phyloP scores from a whole-genome alignment of 1,140 invertebrate species.

The Drosophila tani region DNA sequence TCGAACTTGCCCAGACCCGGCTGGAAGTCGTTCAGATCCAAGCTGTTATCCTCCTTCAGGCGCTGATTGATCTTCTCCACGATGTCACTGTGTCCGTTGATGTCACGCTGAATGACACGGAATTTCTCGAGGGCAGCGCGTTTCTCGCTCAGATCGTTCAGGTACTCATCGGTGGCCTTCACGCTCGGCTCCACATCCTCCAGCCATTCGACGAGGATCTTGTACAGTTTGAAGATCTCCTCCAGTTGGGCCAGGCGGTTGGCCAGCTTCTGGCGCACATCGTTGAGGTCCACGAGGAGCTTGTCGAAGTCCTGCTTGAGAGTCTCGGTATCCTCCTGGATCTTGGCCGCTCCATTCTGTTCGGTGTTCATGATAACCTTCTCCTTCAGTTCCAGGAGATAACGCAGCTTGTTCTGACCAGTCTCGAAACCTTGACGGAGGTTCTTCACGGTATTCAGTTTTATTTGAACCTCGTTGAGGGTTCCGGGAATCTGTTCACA shows the following conservation, averaged over 20 bases:
- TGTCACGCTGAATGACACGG: slow-evolving; percentile 91
- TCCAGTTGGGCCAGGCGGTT: slow-evolving; percentile 91
- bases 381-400: slow-evolving; percentile 95
- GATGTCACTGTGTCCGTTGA: slow-evolving; percentile 90
- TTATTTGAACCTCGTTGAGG: slow-evolving; percentile 92
- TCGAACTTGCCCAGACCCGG: slow-evolving; percentile 90
- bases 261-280: slow-evolving; percentile 90
- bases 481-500: slow-evolving; percentile 91
- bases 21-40: slow-evolving; percentile 89
- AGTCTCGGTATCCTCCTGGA: slow-evolving; percentile 95
- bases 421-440: slow-evolving; percentile 94
- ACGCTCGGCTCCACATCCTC: slow-evolving; percentile 94
- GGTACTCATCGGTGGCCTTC: slow-evolving; percentile 88
- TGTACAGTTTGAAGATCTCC: slow-evolving; percentile 92
- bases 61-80: slow-evolving; percentile 90
- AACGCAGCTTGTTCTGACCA: slow-evolving; percentile 95
- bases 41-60: slow-evolving; percentile 88
- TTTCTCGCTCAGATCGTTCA: slow-evolving; percentile 96
- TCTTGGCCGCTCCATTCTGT: slow-evolving; percentile 92
- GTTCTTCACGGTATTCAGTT: slow-evolving; percentile 93
- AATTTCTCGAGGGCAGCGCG: slow-evolving; percentile 94
- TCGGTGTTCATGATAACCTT: slow-evolving; percentile 97
- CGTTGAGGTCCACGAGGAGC: slow-evolving; percentile 91
- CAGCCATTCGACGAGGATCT: slow-evolving; percentile 92
- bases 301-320: slow-evolving; percentile 95